A percentile compares a stretch with the other conserved stretches of the same genome.
Conservation (phyloP, 1,140 invertebrate species). For the Heliconius hermathena region DNA sequence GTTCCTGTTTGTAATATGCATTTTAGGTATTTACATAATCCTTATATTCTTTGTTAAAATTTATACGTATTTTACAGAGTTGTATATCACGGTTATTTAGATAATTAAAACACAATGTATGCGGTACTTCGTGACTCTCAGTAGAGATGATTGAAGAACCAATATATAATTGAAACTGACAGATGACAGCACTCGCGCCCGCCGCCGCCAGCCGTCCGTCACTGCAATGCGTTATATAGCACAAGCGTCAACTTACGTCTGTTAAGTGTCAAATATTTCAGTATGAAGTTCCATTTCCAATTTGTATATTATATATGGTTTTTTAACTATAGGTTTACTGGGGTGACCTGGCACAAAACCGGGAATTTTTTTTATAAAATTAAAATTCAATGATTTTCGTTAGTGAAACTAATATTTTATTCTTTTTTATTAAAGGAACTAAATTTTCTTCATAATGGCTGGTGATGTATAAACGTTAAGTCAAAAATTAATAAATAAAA, state of each 20-base stretch:
- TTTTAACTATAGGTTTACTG: not conserved
- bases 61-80: not conserved
- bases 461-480: no score
- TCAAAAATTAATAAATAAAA: no score
- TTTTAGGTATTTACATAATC: slow-evolving; percentile 18
- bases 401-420: no score
- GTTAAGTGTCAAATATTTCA: not conserved
- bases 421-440: no score
- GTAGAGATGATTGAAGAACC: not conserved
- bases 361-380: no score
- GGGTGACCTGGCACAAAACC: no score
- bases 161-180: slow-evolving; percentile 1
- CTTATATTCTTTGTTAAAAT: not conserved
- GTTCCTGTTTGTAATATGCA: slow-evolving; percentile 20
- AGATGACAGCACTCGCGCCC: not conserved
- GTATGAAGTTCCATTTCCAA: not conserved
- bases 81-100: not conserved
- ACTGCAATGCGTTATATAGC: not conserved
- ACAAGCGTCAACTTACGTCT: not conserved
- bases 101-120: not conserved
- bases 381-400: no score
- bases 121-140: not conserved
- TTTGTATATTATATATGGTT: not conserved
- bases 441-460: no score
- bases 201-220: not conserved